Percentiles rank a stretch among this genome's conserved stretches.
Conservation (phyloP, 2,888 invertebrate genomes). For the Drosophila parthenogenetica region DNA sequence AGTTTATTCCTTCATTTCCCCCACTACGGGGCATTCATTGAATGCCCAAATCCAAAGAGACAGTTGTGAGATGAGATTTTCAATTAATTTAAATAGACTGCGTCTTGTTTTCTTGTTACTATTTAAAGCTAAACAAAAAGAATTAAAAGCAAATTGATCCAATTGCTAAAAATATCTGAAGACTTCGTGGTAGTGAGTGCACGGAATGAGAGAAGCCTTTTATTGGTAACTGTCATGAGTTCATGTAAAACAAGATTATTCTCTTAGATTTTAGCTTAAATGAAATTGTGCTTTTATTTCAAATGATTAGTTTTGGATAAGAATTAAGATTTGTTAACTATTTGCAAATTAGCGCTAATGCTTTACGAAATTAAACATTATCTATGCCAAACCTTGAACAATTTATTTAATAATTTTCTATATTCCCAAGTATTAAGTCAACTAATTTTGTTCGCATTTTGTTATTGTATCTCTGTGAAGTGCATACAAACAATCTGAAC, state of each 20-base stretch:
- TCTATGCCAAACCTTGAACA: conserved; percentile 9
- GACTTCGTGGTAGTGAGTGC: conserved; percentile 3
- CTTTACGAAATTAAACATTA: conserved; percentile 24
- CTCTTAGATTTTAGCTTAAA: conserved; percentile 10
- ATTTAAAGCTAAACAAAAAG: conserved; percentile 11
- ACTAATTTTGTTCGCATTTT: neutral
- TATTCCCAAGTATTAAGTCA: no score
- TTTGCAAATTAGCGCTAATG: conserved; percentile 9
- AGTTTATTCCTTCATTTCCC: conserved; percentile 17
- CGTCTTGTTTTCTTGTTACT: conserved; percentile 42
- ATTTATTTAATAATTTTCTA: no score
- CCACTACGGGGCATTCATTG: conserved; percentile 26
- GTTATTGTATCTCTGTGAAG: neutral
- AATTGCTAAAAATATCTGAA: conserved; percentile 6
- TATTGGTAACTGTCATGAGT: conserved; percentile 2
- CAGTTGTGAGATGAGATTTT: conserved; percentile 34
- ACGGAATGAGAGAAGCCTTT: conserved; percentile 6
- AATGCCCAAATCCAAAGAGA: conserved; percentile 50
- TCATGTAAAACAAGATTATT: conserved; percentile 4
- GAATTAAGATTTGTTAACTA: conserved; percentile 15
- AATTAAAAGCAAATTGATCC: conserved; percentile 5
- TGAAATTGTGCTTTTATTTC: conserved; percentile 17
- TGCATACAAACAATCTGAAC: conserved; percentile 1
- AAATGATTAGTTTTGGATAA: conserved; percentile 14
- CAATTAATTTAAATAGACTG: conserved; percentile 21